Evolutionary conservation across 2,888 invertebrate species (phyloP).

Genomic region (Parnassius smintheus): DNA sequence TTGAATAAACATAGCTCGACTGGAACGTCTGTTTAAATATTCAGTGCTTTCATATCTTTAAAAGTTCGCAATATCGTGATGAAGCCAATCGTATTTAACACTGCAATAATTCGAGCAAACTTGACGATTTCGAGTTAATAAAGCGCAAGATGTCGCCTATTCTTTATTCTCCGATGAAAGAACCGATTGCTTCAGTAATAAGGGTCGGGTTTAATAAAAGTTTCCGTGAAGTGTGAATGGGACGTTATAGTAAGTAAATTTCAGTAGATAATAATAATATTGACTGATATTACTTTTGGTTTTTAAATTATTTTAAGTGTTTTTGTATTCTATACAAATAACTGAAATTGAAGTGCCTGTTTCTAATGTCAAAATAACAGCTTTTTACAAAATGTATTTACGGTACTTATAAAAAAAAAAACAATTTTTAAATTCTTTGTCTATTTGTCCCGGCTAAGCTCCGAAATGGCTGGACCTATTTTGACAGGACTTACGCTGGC

Average conservation of each 20-base stretch:
- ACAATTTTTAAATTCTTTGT: no score
- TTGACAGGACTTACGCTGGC: no score
- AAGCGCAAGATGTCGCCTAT: constrained; percentile 64
- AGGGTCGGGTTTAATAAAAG: constrained; percentile 57
- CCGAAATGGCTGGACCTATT: no score
- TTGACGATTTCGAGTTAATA: constrained; percentile 53
- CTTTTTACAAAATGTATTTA: no score
- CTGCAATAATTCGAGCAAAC: constrained; percentile 41
- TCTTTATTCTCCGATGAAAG: constrained; percentile 60
- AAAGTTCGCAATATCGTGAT: constrained; percentile 16
- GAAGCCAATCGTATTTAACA: constrained; percentile 31
- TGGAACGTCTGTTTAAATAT: constrained; percentile 22
- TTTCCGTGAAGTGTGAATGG: constrained; percentile 37
- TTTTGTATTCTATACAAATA: no score
- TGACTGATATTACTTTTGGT: no score
- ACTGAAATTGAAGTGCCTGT: no score
- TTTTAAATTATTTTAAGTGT: no score
- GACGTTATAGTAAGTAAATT: constrained; percentile 2
- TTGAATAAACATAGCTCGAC: constrained; percentile 27
- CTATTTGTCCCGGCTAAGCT: no score
- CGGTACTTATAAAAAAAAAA: no score
- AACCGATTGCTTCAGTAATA: constrained; percentile 68
- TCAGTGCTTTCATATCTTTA: constrained; percentile 24
- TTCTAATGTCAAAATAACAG: no score
- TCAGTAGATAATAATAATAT: constrained; percentile 4